Conservation (phyloP, 2,888 invertebrate species). For the Euphydryas editha region DNA sequence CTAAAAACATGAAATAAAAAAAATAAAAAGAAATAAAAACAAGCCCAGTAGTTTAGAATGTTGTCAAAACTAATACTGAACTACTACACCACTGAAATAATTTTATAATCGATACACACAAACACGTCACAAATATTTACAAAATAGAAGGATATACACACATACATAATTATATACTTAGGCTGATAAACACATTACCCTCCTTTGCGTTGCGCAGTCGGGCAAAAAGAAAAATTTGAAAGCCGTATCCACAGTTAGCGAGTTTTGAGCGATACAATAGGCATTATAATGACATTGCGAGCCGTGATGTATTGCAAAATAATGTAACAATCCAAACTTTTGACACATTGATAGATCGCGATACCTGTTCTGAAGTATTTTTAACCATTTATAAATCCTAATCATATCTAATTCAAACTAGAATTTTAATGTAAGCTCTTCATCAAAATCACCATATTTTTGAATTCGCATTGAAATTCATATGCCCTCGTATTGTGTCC, state of each 20-base stretch:
- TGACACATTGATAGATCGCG: conserved; percentile 43
- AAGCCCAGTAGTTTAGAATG: no score
- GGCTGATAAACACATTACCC: no score
- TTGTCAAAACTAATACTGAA: no score
- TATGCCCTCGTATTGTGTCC: conserved; percentile 74
- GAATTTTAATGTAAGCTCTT: conserved; percentile 66
- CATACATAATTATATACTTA: no score
- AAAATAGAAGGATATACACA: no score
- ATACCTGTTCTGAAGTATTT: conserved; percentile 44
- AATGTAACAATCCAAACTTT: conserved; percentile 43
- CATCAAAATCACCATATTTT: conserved; percentile 71
- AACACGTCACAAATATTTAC: no score
- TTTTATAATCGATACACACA: no score
- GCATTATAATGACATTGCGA: conserved; percentile 32
- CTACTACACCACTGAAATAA: no score
- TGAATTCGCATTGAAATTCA: conserved; percentile 78
- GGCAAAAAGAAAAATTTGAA: conserved; percentile 1
- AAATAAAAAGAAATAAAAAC: no score
- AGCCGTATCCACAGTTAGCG: conserved; percentile 26
- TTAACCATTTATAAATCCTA: conserved; percentile 45
- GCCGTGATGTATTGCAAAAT: conserved; percentile 46
- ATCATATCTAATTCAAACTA: conserved; percentile 63
- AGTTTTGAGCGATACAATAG: conserved; percentile 31
- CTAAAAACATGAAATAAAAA: no score
- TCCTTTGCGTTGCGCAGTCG: no score